phyloP scores from a whole-genome alignment of 2,888 invertebrate genomes.

The Ormyrus rosae region DNA sequence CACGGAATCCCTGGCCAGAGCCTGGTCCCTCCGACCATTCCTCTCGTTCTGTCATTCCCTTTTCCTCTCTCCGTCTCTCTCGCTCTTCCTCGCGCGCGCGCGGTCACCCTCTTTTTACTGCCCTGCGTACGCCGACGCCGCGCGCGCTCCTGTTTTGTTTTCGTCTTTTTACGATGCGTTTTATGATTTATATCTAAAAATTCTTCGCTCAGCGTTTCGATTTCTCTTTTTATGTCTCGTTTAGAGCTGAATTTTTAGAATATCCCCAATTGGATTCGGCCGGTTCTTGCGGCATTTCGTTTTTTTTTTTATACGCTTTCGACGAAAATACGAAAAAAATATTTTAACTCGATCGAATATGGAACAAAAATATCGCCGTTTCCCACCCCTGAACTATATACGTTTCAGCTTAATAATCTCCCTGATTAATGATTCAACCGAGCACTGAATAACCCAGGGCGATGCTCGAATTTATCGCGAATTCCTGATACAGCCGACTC shows the following conservation, averaged over 20 bases:
- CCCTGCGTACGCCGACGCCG: neutral
- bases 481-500: constrained; percentile 42
- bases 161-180: constrained; percentile 9
- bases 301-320: no score
- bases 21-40: constrained; percentile 49
- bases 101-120: constrained; percentile 20
- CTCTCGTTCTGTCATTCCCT: constrained; percentile 38
- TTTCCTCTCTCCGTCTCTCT: neutral
- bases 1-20: constrained; percentile 57
- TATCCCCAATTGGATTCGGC: no score
- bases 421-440: neutral
- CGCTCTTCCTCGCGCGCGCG: no score
- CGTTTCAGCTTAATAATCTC: neutral
- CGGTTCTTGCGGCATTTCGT: no score
- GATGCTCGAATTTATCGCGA: constrained; percentile 36
- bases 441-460: constrained; percentile 11
- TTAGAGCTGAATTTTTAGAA: constrained; percentile 11
- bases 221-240: constrained; percentile 8
- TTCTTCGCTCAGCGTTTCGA: neutral
- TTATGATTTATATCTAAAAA: constrained; percentile 13
- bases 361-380: no score
- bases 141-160: constrained; percentile 6
- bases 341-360: no score
- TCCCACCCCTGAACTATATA: neutral
- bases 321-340: no score